Base-by-base conservation (phyloP, 2,797 vertebrate species). In the Distichodus sexfasciatus region DNA sequence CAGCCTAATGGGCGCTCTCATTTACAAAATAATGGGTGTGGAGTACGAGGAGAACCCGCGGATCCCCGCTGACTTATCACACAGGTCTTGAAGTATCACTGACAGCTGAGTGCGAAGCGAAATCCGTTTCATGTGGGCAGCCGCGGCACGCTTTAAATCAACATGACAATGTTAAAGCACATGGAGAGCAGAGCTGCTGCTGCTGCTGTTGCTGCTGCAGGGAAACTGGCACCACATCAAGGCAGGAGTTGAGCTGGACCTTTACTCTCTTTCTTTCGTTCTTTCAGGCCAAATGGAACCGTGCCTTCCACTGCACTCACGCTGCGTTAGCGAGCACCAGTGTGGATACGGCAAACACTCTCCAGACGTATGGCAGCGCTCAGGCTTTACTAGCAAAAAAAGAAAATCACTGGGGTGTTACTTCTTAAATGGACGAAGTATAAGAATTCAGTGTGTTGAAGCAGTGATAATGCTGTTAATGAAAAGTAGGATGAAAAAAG, bases 71-170 rank as follows among this genome's bases (percentile, higher is more conserved):
- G 47, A 73, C 41, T 73, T 33, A 58, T 74, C 26, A 33, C 31
- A 29, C 44, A n/a, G 38, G 31, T 63, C 57, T 38, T 65, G 53
- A 76, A 10, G 51, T 26, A 19, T 48, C 43, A 61, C 31, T 66
- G 69, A 66, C 71, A 62, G 55, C 60, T 58, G 50, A 28, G 44
- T 31, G 50, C 23, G 60, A 67, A 47, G 8, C 29, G 53, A 54
- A 63, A 47, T 48, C 24, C 26, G 53, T 69, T 74, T 76, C 66
- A 74, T 69, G 79, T 60, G 71, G 63, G 47, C 48, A 54, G 19
- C 8, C 69, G 58, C 57, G 69, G 55, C 58, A 59, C 57, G 40
- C 66, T 74, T 59, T 71, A 46, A 76, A 76, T 74, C 61, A 73
- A 69, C 71, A 57, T 71, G 74, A 68, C 70, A 74, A 66, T 35